phyloP scores from a whole-genome alignment of 2,888 invertebrate species.

The Aethes cnicana region DNA sequence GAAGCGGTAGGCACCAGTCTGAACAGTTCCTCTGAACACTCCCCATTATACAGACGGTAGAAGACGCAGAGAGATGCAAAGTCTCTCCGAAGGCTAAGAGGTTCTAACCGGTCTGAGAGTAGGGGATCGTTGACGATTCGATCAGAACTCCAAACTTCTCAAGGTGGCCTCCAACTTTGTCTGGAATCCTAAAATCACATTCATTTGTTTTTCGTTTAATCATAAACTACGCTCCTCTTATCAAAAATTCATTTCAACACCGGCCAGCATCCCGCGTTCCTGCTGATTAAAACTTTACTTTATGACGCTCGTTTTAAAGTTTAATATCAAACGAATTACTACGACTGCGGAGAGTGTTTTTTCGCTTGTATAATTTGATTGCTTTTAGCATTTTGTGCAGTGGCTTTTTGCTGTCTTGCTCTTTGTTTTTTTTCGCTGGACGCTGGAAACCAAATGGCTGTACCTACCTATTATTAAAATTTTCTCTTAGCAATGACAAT shows the following conservation, averaged over 20 bases:
- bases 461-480: constrained; percentile 5
- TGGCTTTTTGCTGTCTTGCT: constrained; percentile 2
- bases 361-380: constrained; percentile 23
- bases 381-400: constrained; percentile 14
- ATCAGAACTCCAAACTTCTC: not conserved
- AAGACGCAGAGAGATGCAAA: too few relatives aligned
- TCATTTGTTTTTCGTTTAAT: constrained; percentile 44
- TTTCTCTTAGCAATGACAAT: too few relatives aligned
- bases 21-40: too few relatives aligned
- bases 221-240: constrained; percentile 47
- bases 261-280: constrained; percentile 5
- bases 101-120: too few relatives aligned
- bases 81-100: too few relatives aligned
- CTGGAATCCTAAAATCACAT: constrained; percentile 39
- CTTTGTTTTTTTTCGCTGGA: not conserved
- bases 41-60: too few relatives aligned
- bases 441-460: not conserved
- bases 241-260: constrained; percentile 55
- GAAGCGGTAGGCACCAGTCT: too few relatives aligned
- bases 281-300: constrained; percentile 53
- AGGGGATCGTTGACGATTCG: too few relatives aligned
- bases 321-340: constrained; percentile 42
- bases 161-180: constrained; percentile 10
- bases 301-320: constrained; percentile 51
- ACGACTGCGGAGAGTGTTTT: constrained; percentile 17